These are phyloP conservation scores for Crossaster papposus DNA, from an alignment of 53 echinoderm and acorn worm genomes.

Conservation along the genomic window DNA sequence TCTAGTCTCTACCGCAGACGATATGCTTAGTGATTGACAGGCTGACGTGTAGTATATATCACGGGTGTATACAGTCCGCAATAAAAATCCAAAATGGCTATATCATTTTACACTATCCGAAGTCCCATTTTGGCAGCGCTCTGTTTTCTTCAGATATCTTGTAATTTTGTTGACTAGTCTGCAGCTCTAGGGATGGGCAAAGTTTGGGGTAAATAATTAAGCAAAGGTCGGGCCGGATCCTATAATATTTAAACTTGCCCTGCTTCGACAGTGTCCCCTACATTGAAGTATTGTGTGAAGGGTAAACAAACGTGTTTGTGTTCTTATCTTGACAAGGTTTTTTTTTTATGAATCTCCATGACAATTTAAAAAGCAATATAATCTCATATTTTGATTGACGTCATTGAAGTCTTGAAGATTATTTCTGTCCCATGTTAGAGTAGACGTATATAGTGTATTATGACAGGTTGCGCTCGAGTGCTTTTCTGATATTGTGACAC, in stretches of 20 bases:
- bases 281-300: not conserved
- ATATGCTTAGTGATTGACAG: constrained; percentile 9
- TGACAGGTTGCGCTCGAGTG: not conserved
- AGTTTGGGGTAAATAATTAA: constrained; percentile 11
- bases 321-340: constrained; percentile 7
- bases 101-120: not conserved
- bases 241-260: not conserved
- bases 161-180: not conserved
- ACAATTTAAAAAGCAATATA: not conserved
- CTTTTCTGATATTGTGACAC: not conserved
- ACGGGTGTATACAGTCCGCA: not conserved
- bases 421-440: not conserved
- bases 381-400: not conserved
- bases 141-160: not conserved
- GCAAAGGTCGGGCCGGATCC: not conserved
- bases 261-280: not conserved
- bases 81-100: not conserved
- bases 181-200: not conserved
- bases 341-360: not conserved
- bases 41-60: not conserved
- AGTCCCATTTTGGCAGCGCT: not conserved
- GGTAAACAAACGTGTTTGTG: not conserved
- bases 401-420: not conserved
- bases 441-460: not conserved
- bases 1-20: not conserved